Evolutionary conservation across 2,113 vertebrate genomes (phyloP).

Genomic region (Tamias sibiricus): DNA sequence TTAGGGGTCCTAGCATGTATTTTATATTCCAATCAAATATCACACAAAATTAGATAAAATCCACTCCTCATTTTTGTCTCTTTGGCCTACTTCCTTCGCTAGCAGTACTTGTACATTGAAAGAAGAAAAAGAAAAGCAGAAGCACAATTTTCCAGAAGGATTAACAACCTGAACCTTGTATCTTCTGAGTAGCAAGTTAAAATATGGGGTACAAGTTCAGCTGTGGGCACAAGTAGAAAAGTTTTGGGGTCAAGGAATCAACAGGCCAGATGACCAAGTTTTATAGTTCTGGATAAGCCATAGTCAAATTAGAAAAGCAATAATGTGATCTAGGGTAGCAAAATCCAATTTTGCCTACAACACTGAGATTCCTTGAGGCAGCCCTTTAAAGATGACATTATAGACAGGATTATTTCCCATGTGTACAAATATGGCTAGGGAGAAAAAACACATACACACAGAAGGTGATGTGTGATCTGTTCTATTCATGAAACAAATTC

Average conservation of each 20-base stretch:
- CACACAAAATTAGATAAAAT: neutral
- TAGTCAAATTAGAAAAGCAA: constrained; percentile 73
- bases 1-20: neutral
- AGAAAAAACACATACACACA: constrained; percentile 46
- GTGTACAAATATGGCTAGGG: constrained; percentile 51
- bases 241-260: constrained; percentile 46
- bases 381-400: constrained; percentile 73
- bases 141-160: constrained; percentile 29
- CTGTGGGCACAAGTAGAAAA: constrained; percentile 57
- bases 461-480: constrained; percentile 4
- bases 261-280: constrained; percentile 48
- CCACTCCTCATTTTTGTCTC: neutral
- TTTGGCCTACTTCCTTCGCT: neutral
- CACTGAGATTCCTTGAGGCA: constrained; percentile 71
- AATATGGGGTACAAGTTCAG: constrained; percentile 53
- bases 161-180: neutral
- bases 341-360: constrained; percentile 71
- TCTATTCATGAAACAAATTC: constrained; percentile 62
- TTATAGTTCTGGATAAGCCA: constrained; percentile 59
- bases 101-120: neutral
- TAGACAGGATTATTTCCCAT: constrained; percentile 72
- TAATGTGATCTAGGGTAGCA: constrained; percentile 67
- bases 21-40: neutral
- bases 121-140: neutral
- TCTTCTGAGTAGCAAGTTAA: constrained; percentile 51